Conservation (phyloP, 1,140 invertebrate genomes). For the Popillia japonica region DNA sequence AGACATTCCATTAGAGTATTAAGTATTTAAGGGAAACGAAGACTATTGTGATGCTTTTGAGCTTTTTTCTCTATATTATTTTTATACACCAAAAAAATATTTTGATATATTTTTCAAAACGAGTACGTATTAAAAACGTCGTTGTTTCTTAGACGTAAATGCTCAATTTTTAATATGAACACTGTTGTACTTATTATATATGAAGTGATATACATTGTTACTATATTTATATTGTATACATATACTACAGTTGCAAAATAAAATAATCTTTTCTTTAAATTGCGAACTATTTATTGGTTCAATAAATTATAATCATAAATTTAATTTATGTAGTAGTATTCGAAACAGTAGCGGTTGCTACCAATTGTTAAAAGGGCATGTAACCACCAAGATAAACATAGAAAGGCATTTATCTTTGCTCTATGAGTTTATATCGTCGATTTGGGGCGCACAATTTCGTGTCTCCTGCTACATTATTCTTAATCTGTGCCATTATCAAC, state of each 20-base stretch:
- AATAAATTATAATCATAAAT: too few relatives aligned
- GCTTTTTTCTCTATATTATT: slow-evolving; percentile 17
- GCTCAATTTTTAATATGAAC: slow-evolving; percentile 21
- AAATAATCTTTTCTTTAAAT: slow-evolving; percentile 21
- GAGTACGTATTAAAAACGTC: slow-evolving; percentile 3
- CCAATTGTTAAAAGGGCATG: too few relatives aligned
- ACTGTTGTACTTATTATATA: slow-evolving; percentile 37
- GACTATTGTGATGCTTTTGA: slow-evolving; percentile 33
- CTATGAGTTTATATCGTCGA: too few relatives aligned
- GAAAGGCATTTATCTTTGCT: too few relatives aligned
- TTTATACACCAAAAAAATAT: slow-evolving; percentile 31
- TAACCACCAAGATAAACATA: too few relatives aligned
- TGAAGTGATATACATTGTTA: slow-evolving; percentile 34
- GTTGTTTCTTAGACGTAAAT: slow-evolving; percentile 1
- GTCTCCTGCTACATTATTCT: too few relatives aligned
- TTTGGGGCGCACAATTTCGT: too few relatives aligned
- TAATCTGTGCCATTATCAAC: too few relatives aligned
- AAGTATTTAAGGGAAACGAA: slow-evolving; percentile 27
- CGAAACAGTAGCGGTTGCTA: too few relatives aligned
- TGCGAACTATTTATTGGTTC: neutral
- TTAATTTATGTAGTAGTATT: too few relatives aligned
- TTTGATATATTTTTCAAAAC: slow-evolving; percentile 3
- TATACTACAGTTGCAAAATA: slow-evolving; percentile 35
- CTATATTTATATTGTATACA: slow-evolving; percentile 25
- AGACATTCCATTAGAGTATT: slow-evolving; percentile 24